Evolutionary conservation across 2,888 invertebrate genomes (phyloP), one percentile per base, ranked within the genome.

Genomic region (Tenthredo amoena): DNA sequence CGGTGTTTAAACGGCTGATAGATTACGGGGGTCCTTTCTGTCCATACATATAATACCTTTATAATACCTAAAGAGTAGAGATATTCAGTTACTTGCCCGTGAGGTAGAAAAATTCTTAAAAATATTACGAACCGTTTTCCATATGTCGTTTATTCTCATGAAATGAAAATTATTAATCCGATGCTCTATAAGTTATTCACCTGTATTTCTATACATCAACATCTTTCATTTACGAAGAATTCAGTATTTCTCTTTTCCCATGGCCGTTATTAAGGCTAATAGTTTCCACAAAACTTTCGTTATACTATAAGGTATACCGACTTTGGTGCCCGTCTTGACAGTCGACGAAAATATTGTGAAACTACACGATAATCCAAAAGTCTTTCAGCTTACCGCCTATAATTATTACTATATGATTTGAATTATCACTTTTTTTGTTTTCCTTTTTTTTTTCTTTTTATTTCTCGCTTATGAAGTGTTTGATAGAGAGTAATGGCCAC

Each of bases 1-100:
- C 81, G 62, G 81, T 62, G 40, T 81, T 81, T 62, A 83, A 83
- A 47, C 31, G 47, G 18, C 47, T 47, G 43, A 83, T 68, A 68
- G 71, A 83, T 83, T 68, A 83, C 68, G 15, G 15, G 68, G 31
- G 7, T 68, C 31, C 81, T 34, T 2, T n/a, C 26, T n/a, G 81
- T 26, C 26, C 10, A 12, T n/a, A 12, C 21, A 37, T 21, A 62
- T 40, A 62, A 37, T 26, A 40, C 7, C 21, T 34, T 18, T 18
- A 55, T 77, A 50, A 77, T 37, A 58, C 37, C 37, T 6, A 7
- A 37, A n/a, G n/a, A 18, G 81, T 5, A 5, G 37, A 26, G 26
- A 12, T 81, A 62, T 81, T 26, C 3, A 21, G 21, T 62, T 37
- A 58, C 15, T 26, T 34, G 4, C 21, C 18, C 9, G n/a, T 62